A percentile compares a stretch with the other conserved stretches of the same genome.
Evolutionary conservation across 2,113 vertebrate genomes (phyloP).

Genomic region (Tupaia tana): DNA sequence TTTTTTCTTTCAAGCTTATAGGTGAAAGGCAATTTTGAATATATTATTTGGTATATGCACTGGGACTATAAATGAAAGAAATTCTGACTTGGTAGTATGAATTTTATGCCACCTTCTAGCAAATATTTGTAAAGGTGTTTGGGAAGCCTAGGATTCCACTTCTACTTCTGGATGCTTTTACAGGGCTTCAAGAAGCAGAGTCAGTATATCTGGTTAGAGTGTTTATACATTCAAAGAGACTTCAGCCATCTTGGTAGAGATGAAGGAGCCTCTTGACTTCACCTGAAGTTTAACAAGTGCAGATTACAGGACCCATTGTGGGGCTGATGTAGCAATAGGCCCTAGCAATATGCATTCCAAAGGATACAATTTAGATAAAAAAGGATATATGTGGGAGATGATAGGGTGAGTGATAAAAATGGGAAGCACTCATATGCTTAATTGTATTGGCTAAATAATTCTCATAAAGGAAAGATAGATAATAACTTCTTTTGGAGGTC

Average conservation of each 20-base stretch:
- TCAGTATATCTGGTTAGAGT: background rate
- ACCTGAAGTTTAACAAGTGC: background rate
- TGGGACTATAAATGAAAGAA: conserved; percentile 69
- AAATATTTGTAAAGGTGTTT: conserved; percentile 74
- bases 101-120: conserved; percentile 70
- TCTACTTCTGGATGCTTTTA: conserved; percentile 64
- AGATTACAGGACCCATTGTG: background rate
- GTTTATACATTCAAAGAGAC: background rate
- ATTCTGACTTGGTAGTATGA: conserved; percentile 68
- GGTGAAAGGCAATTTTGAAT: conserved; percentile 70
- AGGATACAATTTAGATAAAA: background rate
- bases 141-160: conserved; percentile 74
- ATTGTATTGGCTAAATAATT: background rate
- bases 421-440: background rate
- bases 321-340: background rate
- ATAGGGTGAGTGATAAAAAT: background rate
- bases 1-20: conserved; percentile 74
- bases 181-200: background rate
- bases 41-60: conserved; percentile 11
- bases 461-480: background rate
- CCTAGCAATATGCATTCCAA: background rate
- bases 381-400: background rate
- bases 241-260: background rate
- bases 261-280: background rate
- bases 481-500: background rate